phyloP scores from a whole-genome alignment of 2,888 invertebrate genomes.

The Allolobophora icterica region DNA sequence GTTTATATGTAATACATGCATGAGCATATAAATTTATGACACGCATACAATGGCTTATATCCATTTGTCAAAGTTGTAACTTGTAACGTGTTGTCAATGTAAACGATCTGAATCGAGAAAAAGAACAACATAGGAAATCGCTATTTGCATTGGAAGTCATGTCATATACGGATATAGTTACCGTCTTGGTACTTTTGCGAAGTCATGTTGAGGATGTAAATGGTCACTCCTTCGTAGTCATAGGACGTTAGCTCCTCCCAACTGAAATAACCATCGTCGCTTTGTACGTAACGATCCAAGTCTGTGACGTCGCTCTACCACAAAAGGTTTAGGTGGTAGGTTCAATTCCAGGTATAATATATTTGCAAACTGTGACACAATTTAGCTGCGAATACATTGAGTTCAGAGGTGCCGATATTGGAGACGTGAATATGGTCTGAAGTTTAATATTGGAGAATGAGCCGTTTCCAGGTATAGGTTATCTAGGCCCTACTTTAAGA shows the following conservation, averaged over 20 bases:
- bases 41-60: background rate
- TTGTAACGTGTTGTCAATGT: background rate
- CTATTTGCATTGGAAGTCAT: background rate
- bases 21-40: no score
- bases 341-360: background rate
- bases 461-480: no score
- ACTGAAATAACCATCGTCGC: conserved; percentile 41
- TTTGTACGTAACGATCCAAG: conserved; percentile 42
- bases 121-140: background rate
- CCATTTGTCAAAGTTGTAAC: background rate
- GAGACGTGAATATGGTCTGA: no score
- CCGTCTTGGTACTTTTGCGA: conserved; percentile 41
- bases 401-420: no score
- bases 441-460: no score
- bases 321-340: background rate
- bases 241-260: conserved; percentile 35
- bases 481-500: no score
- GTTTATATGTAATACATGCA: background rate
- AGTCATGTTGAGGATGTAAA: conserved; percentile 44
- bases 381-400: background rate
- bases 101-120: background rate
- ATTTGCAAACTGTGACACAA: background rate
- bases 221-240: conserved; percentile 34
- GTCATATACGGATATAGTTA: background rate
- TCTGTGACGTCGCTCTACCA: conserved; percentile 32